These are phyloP conservation scores for Vanessa cardui DNA, from an alignment of 2,888 invertebrate species.

Conservation along the genomic window DNA sequence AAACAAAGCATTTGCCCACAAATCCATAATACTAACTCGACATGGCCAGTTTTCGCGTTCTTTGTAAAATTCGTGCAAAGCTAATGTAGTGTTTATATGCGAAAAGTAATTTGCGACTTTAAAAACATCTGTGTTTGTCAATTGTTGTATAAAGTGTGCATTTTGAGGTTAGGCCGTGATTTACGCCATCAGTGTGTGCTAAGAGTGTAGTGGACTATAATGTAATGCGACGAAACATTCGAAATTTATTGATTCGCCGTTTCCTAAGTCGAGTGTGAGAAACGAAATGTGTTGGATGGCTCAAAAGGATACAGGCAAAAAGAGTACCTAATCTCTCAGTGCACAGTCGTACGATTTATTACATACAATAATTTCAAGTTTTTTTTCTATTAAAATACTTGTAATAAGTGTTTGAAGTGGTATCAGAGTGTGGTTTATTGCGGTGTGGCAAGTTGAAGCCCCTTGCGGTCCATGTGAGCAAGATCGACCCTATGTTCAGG, in stretches of 20 bases:
- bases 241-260: constrained; percentile 28
- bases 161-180: constrained; percentile 79
- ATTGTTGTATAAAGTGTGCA: constrained; percentile 64
- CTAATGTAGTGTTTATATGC: constrained; percentile 64
- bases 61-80: constrained; percentile 62
- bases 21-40: constrained; percentile 66
- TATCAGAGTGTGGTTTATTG: constrained; percentile 48
- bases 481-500: constrained; percentile 42
- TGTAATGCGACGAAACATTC: constrained; percentile 29
- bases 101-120: constrained; percentile 56
- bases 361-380: constrained; percentile 46
- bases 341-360: constrained; percentile 35
- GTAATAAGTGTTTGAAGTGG: constrained; percentile 40
- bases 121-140: constrained; percentile 74
- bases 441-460: constrained; percentile 29
- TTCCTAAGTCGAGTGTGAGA: constrained; percentile 52
- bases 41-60: constrained; percentile 61
- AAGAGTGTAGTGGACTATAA: constrained; percentile 41
- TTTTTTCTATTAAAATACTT: constrained; percentile 48
- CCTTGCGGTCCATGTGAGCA: constrained; percentile 35
- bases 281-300: constrained; percentile 50
- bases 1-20: constrained; percentile 80
- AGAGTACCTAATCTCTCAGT: constrained; percentile 27
- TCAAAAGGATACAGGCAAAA: constrained; percentile 49
- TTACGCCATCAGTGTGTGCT: constrained; percentile 52